Percentiles rank a stretch among this genome's conserved stretches.
Evolutionary conservation across 2,797 vertebrate genomes (phyloP).

Genomic region (Enteromius treurensis): DNA sequence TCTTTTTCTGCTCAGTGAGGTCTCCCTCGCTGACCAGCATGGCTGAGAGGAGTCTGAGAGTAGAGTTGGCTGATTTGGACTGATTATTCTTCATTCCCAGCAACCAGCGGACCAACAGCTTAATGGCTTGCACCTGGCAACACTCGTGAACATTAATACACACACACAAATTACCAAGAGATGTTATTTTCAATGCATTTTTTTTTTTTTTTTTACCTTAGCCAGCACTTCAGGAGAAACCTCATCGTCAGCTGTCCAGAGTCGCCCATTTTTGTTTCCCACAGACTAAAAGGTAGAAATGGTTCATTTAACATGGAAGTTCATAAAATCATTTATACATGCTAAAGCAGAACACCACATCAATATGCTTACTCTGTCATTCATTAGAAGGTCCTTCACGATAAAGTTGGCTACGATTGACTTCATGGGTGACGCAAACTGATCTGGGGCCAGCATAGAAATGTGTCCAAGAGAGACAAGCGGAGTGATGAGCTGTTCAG

Average conservation of each 20-base stretch:
- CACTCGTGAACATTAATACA: conserved; percentile 19
- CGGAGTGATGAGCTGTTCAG: conserved; percentile 97
- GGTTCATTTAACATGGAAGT: conserved; percentile 10
- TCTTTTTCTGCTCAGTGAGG: conserved; percentile 97
- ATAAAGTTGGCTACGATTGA: conserved; percentile 99
- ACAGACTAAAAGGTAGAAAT: conserved; percentile 79
- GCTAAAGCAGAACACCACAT: not conserved
- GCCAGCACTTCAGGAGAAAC: conserved; percentile 96
- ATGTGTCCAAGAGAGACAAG: conserved; percentile 97
- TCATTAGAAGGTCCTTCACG: conserved; percentile 98
- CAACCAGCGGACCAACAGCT: conserved; percentile 96
- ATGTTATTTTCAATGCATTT: not conserved
- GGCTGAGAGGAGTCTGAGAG: conserved; percentile 93
- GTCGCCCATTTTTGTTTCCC: conserved; percentile 97
- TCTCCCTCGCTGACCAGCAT: conserved; percentile 99
- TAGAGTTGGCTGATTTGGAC: conserved; percentile 97
- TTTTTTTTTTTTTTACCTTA: conserved; percentile 68
- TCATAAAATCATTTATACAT: not conserved
- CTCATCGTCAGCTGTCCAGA: conserved; percentile 97
- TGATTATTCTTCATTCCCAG: conserved; percentile 99
- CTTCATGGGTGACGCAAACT: conserved; percentile 99
- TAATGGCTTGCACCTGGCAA: conserved; percentile 95
- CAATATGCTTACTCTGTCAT: conserved; percentile 88
- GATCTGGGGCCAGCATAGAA: conserved; percentile 98
- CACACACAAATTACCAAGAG: not conserved